These are phyloP conservation scores for Ploceus nigricollis DNA, from an alignment of 2,113 vertebrate genomes.

Conservation along the genomic window DNA sequence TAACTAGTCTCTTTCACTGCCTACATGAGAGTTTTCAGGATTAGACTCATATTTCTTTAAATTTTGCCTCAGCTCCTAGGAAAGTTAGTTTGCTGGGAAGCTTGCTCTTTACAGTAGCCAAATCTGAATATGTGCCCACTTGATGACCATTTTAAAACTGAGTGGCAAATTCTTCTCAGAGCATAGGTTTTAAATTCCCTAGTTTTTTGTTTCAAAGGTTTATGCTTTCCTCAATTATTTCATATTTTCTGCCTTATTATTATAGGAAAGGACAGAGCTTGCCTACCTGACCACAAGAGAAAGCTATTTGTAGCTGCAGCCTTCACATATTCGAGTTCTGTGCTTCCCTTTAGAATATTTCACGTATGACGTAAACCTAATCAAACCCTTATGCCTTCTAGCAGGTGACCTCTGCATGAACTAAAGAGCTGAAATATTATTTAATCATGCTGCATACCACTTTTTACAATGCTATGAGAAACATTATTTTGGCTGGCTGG, in stretches of 20 bases:
- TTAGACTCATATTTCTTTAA: background rate
- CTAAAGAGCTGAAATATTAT: constrained; percentile 83
- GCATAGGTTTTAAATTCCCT: constrained; percentile 26
- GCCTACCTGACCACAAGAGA: constrained; percentile 50
- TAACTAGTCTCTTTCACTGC: background rate
- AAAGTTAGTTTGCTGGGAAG: background rate
- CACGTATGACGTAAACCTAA: constrained; percentile 80
- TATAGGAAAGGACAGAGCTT: constrained; percentile 53
- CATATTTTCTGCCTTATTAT: constrained; percentile 52
- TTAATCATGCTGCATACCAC: constrained; percentile 77
- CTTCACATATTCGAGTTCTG: constrained; percentile 70
- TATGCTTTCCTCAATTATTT: constrained; percentile 24
- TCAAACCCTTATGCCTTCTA: constrained; percentile 80
- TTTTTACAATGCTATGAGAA: constrained; percentile 68
- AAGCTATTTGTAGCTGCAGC: constrained; percentile 65
- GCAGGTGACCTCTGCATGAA: constrained; percentile 83
- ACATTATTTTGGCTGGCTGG: constrained; percentile 69
- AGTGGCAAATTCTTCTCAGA: background rate
- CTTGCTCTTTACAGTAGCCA: background rate
- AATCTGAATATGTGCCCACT: background rate
- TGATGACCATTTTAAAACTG: background rate
- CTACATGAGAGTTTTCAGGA: background rate
- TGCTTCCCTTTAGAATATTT: constrained; percentile 76
- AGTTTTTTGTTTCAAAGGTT: constrained; percentile 24
- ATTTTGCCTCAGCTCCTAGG: background rate